A percentile compares a stretch with the other conserved stretches of the same genome.
Evolutionary conservation across 2,797 vertebrate genomes (phyloP).

Genomic region (Emys orbicularis): DNA sequence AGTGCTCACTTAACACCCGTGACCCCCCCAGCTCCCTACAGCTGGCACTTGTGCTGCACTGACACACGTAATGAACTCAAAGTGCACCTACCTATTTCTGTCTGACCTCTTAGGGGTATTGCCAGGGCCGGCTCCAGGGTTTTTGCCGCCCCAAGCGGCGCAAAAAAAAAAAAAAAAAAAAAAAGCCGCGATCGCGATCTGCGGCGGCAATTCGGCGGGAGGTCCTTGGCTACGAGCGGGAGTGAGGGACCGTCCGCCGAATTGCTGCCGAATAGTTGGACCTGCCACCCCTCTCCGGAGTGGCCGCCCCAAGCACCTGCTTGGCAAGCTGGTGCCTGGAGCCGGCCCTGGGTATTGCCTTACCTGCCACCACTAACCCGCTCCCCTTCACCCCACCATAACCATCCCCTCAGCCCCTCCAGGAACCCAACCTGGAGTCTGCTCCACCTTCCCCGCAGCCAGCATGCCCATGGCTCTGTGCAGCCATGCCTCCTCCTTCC

Average conservation of each 20-base stretch:
- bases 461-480: neutral
- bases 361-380: neutral
- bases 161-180: too few species aligned
- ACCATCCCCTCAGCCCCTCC: neutral
- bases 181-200: too few species aligned
- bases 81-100: neutral
- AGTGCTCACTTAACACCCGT: neutral
- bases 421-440: neutral
- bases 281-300: too few species aligned
- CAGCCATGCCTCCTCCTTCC: neutral
- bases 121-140: too few species aligned
- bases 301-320: too few species aligned
- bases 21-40: neutral
- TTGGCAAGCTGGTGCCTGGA: too few species aligned
- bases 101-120: neutral
- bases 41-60: neutral
- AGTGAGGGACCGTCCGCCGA: too few species aligned
- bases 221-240: too few species aligned
- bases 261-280: too few species aligned
- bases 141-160: too few species aligned
- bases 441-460: neutral
- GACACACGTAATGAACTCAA: neutral
- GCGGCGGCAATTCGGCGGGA: too few species aligned
- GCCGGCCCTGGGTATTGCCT: neutral
- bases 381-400: accelerated